phyloP scores from a whole-genome alignment of 1,140 invertebrate genomes.

The Stenopsyche tienmushanensis region DNA sequence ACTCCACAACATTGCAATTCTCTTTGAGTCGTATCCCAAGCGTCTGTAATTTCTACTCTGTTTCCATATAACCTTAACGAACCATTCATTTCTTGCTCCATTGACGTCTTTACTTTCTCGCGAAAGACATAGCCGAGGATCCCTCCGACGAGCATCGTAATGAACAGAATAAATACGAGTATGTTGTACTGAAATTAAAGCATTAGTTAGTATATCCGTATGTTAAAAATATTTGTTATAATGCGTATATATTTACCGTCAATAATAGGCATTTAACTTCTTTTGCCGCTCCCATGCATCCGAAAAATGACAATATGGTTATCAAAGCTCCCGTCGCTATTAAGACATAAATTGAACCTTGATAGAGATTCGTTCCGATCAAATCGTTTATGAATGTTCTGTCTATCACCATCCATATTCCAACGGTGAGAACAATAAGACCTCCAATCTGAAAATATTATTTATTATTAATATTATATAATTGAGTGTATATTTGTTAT shows the following conservation, averaged over 20 bases:
- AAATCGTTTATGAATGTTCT: slow-evolving; percentile 80
- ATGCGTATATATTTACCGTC: slow-evolving; percentile 64
- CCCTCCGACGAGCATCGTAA: slow-evolving; percentile 84
- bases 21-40: slow-evolving; percentile 82
- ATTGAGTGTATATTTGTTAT: background rate
- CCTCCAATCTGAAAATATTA: slow-evolving; percentile 70
- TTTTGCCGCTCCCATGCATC: slow-evolving; percentile 81
- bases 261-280: slow-evolving; percentile 88
- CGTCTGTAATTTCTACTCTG: slow-evolving; percentile 65
- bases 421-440: slow-evolving; percentile 70
- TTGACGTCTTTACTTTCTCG: slow-evolving; percentile 69
- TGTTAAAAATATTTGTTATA: too few relatives aligned
- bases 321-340: slow-evolving; percentile 76
- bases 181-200: slow-evolving; percentile 83
- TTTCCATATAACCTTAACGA: slow-evolving; percentile 72
- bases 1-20: slow-evolving; percentile 84
- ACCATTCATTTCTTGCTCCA: slow-evolving; percentile 76
- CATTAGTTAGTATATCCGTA: too few relatives aligned
- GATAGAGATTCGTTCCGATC: slow-evolving; percentile 79
- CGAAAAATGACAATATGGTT: slow-evolving; percentile 77
- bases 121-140: slow-evolving; percentile 87
- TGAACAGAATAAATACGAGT: slow-evolving; percentile 80
- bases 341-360: slow-evolving; percentile 78
- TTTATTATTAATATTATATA: slow-evolving; percentile 20
- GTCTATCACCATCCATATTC: slow-evolving; percentile 79